Evolutionary conservation across 2,797 vertebrate genomes (phyloP), one percentile per base, ranked within the genome.

Genomic region (Chaenodraco wilsoni): DNA sequence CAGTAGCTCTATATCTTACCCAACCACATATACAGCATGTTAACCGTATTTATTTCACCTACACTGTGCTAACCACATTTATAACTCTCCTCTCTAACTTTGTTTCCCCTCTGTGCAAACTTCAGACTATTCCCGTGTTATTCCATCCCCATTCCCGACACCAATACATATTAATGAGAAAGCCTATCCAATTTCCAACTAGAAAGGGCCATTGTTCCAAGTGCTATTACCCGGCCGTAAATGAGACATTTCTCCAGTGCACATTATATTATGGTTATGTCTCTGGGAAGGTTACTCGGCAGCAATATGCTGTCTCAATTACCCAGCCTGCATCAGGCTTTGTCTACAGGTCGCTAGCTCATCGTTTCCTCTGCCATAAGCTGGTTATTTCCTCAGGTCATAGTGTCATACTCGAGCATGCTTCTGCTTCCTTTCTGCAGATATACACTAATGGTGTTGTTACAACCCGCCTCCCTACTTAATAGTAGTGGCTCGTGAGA

Each of bases 121-220:
- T 55, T 78, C 16, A 70, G 51, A 43, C 51, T 15, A 55, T 80
- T 82, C 62, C 41, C 1, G 4, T 70, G 64, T 65, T 72, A 61
- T 69, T 76, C 56, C 67, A 56, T 80, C 41, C 52, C 74, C 60
- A 74, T 75, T 84, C 67, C 74, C 69, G 74, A 81, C 66, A 62
- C 72, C 72, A 72, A 82, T 82, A 81, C 80, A 84, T 88, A 82
- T 84, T 90, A 86, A 92, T 90, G 86, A 87, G 77, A 74, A 84
- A 65, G 57, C 61, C 65, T 57, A 83, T 90, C 75, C 81, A 83
- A 78, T 87, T 84, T 84, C 61, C 74, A 72, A 73, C 76, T 61
- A 67, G 75, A 78, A 62, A 77, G 74, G 65, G 67, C 64, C 80
- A 82, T 81, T 89, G 87, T 89, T 86, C 84, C 83, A 83, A 90